Conservation (phyloP, 2,888 invertebrate genomes). For the Synergus japonicus region DNA sequence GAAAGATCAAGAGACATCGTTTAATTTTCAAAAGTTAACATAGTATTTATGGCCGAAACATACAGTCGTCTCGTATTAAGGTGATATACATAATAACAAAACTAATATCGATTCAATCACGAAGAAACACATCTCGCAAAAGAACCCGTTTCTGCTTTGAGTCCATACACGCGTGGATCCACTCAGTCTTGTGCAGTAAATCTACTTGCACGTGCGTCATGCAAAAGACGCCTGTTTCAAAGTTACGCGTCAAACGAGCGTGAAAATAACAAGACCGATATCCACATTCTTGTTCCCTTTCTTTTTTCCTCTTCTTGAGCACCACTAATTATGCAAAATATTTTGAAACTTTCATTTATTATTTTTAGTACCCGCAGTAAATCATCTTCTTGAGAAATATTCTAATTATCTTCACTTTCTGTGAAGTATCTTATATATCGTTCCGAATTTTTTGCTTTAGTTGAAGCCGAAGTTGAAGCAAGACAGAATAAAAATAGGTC, state of each 20-base stretch:
- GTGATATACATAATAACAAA: slow-evolving; percentile 20
- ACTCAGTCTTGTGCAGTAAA: not conserved
- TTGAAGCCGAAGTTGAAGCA: too few relatives aligned
- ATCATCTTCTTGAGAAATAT: not conserved
- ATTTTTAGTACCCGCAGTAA: not conserved
- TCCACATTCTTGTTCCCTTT: not conserved
- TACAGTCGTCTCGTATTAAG: slow-evolving; percentile 15
- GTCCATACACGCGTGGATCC: slow-evolving; percentile 1
- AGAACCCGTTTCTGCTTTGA: slow-evolving; percentile 21
- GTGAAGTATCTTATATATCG: too few relatives aligned
- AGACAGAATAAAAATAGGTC: too few relatives aligned
- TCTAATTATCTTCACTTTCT: not conserved
- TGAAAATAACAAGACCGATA: slow-evolving; percentile 35
- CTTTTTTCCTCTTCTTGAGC: not conserved
- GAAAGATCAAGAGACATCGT: slow-evolving; percentile 18
- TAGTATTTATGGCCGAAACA: slow-evolving; percentile 27
- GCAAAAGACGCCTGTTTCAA: slow-evolving; percentile 11
- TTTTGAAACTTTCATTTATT: not conserved
- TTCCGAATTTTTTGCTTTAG: not conserved
- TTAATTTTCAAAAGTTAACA: slow-evolving; percentile 26
- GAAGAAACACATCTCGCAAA: slow-evolving; percentile 4
- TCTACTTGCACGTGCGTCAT: slow-evolving; percentile 15
- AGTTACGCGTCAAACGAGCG: slow-evolving; percentile 27
- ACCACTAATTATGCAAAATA: not conserved
- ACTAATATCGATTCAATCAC: slow-evolving; percentile 27